These are phyloP conservation scores for Hemaris fuciformis DNA, from an alignment of 2,888 invertebrate species.

Conservation along the genomic window DNA sequence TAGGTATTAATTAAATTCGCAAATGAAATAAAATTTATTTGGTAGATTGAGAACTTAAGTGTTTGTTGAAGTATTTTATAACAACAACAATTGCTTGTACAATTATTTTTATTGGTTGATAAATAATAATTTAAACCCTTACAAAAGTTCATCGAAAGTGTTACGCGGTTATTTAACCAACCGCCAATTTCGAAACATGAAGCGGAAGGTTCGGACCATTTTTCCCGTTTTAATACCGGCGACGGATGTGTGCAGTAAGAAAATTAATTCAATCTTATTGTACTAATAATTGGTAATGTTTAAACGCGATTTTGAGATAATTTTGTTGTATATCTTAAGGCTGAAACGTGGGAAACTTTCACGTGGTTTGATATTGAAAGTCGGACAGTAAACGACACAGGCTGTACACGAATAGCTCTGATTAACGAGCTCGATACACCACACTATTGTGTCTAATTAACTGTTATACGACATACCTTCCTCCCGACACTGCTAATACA, in stretches of 20 bases:
- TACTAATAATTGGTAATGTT: neutral
- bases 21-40: too few relatives aligned
- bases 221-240: neutral
- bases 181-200: neutral
- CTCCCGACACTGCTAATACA: neutral
- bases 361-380: constrained; percentile 37
- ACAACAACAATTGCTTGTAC: too few relatives aligned
- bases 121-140: neutral
- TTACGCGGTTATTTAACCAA: neutral
- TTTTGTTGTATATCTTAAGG: constrained; percentile 16
- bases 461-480: constrained; percentile 21
- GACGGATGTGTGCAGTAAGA: neutral
- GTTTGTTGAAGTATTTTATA: too few relatives aligned
- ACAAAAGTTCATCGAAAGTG: neutral
- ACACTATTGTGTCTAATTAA: constrained; percentile 6
- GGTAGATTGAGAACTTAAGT: too few relatives aligned
- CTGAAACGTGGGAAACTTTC: constrained; percentile 56
- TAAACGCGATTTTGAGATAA: constrained; percentile 33
- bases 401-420: constrained; percentile 14
- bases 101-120: neutral
- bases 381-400: constrained; percentile 28
- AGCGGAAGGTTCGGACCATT: neutral
- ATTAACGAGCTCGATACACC: constrained; percentile 33
- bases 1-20: too few relatives aligned
- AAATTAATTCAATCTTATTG: neutral